Conservation (phyloP, 2,888 invertebrate genomes). For the Archaeoteleia sp. region DNA sequence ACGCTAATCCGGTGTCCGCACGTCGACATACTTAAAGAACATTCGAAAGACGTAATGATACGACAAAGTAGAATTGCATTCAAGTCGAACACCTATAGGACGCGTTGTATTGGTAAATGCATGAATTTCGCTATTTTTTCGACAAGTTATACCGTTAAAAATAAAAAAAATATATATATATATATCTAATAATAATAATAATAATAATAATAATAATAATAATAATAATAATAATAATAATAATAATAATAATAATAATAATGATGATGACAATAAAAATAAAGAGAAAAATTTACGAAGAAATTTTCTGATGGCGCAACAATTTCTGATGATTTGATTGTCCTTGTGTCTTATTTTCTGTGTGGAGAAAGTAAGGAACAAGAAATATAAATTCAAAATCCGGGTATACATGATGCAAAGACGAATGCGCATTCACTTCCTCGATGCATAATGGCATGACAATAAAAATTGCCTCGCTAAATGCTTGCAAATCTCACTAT, state of each 20-base stretch:
- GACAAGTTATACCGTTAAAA: neutral
- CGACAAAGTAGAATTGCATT: conserved; percentile 23
- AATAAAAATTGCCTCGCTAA: conserved; percentile 63
- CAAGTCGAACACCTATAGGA: conserved; percentile 44
- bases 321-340: neutral
- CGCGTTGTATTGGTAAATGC: neutral
- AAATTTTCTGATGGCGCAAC: neutral
- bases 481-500: conserved; percentile 70
- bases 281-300: neutral
- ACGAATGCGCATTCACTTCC: conserved; percentile 59
- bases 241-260: too few species aligned
- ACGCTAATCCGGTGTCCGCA: conserved; percentile 29
- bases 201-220: too few species aligned
- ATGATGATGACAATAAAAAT: neutral
- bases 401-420: conserved; percentile 33
- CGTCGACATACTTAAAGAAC: conserved; percentile 33
- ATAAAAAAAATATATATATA: neutral
- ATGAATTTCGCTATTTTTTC: conserved; percentile 4
- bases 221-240: neutral
- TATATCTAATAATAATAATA: neutral
- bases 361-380: conserved; percentile 1
- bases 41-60: conserved; percentile 45
- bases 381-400: neutral
- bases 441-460: conserved; percentile 62
- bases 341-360: neutral